Base-by-base conservation (phyloP, 1,140 invertebrate species). In the Tenebrio molitor region DNA sequence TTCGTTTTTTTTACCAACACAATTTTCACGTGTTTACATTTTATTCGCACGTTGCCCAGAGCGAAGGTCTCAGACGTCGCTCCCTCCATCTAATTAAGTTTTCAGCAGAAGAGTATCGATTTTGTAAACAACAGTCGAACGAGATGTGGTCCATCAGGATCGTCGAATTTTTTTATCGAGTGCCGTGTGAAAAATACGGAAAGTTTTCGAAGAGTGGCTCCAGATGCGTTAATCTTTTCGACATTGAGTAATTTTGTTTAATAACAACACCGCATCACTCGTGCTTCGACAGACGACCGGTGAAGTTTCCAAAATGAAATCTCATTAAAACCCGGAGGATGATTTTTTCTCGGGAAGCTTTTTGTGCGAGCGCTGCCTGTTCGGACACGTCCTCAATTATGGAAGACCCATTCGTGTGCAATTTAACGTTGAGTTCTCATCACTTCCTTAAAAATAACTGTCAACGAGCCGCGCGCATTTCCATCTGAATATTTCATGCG, bases 391-490 rank as follows among this genome's bases (percentile, higher is more conserved):
- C 10, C 23, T 29, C 25, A 58, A 58, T 58, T 58, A 25, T 46
- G 42, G 42, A 46, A 46, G 2, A 39, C 19, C 46, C 15, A 21
- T 53, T 53, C 46, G 29, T 58, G 50, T 58, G 50, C 50, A 58
- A 58, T 58, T 58, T 58, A 58, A 58, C 50, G 50, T 29, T 7
- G 50, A 58, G 21, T 58, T 58, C 23, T 58, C 50, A 58, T 58
- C 50, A 29, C 50, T 58, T 58, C 50, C 15, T 29, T 58, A 58
- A 58, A 53, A 58, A 58, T 58, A 58, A 58, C 50, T 58, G 50
- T 58, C 50, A 58, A 58, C 25, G 23, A 17, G 44, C 50, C 15
- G 44, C 23, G 21, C 50, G 23, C 50, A 58, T 58, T 29, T 58
- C n/a, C 50, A 58, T 58, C 23, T 58, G 50, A 58, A 58, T 58